phyloP scores from a whole-genome alignment of 2,888 invertebrate genomes.

The Listrodromus nycthemerus region DNA sequence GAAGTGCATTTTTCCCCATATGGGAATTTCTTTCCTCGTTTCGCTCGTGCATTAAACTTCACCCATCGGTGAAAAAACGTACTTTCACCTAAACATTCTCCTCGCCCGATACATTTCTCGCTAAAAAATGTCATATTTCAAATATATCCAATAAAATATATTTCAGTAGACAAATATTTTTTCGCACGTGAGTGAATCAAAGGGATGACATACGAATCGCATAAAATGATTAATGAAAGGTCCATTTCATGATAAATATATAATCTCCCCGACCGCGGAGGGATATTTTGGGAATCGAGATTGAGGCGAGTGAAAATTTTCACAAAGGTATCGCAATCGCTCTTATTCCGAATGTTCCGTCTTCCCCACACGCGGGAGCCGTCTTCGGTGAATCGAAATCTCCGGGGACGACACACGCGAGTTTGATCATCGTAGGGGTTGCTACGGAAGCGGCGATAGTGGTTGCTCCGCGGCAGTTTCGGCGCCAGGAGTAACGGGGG shows the following conservation, averaged over 20 bases:
- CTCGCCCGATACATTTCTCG: no score
- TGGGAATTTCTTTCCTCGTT: no score
- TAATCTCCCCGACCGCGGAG: background rate
- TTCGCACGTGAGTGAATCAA: no score
- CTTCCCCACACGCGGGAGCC: background rate
- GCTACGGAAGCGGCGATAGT: constrained; percentile 35
- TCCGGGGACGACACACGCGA: background rate
- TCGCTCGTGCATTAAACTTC: no score
- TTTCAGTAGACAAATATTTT: no score
- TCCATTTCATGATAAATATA: background rate
- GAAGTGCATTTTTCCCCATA: no score
- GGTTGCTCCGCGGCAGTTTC: constrained; percentile 18
- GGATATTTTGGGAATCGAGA: background rate
- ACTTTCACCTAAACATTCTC: no score
- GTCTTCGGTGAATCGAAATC: constrained; percentile 4
- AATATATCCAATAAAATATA: no score
- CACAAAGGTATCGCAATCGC: background rate
- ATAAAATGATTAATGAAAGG: background rate
- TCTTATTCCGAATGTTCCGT: background rate
- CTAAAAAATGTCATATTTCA: no score
- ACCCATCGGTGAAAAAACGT: no score
- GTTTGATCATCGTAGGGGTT: background rate
- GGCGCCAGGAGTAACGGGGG: constrained; percentile 13
- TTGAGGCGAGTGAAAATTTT: background rate
- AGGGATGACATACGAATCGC: no score